Evolutionary conservation across 2,113 vertebrate genomes (phyloP), one percentile per base, ranked within the genome.

Genomic region (Nestor notabilis): DNA sequence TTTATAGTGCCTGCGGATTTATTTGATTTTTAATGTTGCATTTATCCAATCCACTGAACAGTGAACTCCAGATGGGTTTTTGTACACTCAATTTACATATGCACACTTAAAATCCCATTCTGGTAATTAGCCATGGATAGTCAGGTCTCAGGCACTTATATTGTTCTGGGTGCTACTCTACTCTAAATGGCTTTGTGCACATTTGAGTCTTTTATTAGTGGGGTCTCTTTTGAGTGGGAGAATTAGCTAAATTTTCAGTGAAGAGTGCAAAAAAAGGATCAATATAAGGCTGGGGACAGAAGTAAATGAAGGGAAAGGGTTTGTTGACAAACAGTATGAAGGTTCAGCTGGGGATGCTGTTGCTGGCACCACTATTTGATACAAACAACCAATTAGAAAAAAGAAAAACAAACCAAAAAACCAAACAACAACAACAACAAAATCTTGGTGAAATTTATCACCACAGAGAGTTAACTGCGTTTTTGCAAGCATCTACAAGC

Each of bases 31-130:
- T 93, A 96, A 86, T 64, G 88, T 83, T 90, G 68, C 3, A 4
- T 83, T 96, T 94, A 94, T 88, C 74, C 49, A 77, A 88, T 61
- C 23, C 68, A 94, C 16, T 92, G 93, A 93, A 82, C 83, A 96
- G 61, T 44, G 85, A 86, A 81, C 25, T 94, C 85, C 76, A 92
- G 76, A 81, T 92, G 76, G 75, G 16, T 15, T 90, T 93, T 90
- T 55, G 49, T 78, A 66, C 64, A 91, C 79, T 89, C 33, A 0
- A 4, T 86, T 96, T 95, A 81, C 60, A 93, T 70, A 76, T 43
- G 46, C 50, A 86, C 39, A 64, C 37, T 92, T 93, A 74, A 95
- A 94, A 90, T 81, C 68, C 29, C 64, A 44, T 83, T 39, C 55
- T 78, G 70, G 68, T 92, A 96, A 94, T 96, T 94, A 93, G 85